Evolutionary conservation across 1,140 invertebrate genomes (phyloP).

Genomic region (Caenorhabditis remanei): DNA sequence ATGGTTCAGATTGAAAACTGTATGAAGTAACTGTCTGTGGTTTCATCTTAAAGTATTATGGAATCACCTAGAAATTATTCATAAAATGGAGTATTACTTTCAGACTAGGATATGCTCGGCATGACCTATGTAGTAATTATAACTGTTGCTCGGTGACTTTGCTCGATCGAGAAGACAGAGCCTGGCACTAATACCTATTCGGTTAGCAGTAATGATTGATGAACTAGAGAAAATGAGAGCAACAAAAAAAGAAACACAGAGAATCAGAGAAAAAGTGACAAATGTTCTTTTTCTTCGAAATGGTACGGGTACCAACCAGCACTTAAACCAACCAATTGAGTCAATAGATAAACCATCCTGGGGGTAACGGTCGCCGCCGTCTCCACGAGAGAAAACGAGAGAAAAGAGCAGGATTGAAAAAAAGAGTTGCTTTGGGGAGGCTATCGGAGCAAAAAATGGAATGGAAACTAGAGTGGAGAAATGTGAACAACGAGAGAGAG

Average conservation of each 20-base stretch:
- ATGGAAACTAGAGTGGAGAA: neutral
- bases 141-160: too few relatives aligned
- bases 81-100: too few relatives aligned
- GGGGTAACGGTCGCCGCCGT: conserved; percentile 6
- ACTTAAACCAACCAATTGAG: conserved; percentile 29
- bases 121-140: too few relatives aligned
- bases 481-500: neutral
- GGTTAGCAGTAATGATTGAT: neutral
- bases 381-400: neutral
- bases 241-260: neutral
- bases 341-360: conserved; percentile 32
- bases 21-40: too few relatives aligned
- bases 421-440: neutral
- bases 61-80: too few relatives aligned
- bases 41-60: too few relatives aligned
- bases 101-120: too few relatives aligned
- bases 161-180: too few relatives aligned
- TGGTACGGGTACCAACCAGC: conserved; percentile 43
- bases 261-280: conserved; percentile 30
- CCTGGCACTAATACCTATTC: neutral
- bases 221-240: neutral
- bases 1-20: too few relatives aligned
- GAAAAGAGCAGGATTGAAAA: neutral
- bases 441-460: conserved; percentile 1
- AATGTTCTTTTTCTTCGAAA: neutral